Base-by-base conservation (phyloP, 2,113 vertebrate species). In the Chascanopsetta lugubris region DNA sequence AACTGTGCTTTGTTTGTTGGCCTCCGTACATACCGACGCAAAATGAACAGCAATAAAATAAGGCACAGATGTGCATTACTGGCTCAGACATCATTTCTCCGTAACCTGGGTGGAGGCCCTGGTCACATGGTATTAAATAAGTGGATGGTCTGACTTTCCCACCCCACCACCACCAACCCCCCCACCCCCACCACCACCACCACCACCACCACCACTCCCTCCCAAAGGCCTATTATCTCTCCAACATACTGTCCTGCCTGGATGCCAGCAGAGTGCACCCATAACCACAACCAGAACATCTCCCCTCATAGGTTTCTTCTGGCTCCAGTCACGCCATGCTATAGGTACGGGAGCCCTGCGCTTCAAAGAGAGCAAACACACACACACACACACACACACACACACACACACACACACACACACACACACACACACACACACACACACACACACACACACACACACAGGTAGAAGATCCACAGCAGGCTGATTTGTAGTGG, bases 51-150 rank as follows among this genome's bases (percentile, higher is more conserved):
- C 73, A 84, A 83, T 89, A 81, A 92, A 92, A 93, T 89, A 86
- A 87, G 87, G 80, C 79, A 85, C 92, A 93, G 92, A 93, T 93
- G 92, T 92, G 87, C 79, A 60, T 87, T 82, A 72, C 78, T 87
- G 87, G 86, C 86, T 88, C 70, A 57, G 72, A 85, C 88, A 85
- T 87, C 81, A 86, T 61, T 86, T 89, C 89, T 85, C 83, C 69
- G 2, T 26, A 63, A 82, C 75, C 71, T 59, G 53, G 79, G 71
- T 63, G 67, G 85, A 88, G 78, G 79, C 77, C n/a, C 63, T 61
- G 75, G 80, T 87, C 87, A 77, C 69, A 72, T 73, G 70, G 63
- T 59, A 76, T 79, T 75, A 72, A 69, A 82, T n/a, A 87, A 73
- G 75, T 85, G 83, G 76, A 89, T 42, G 36, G 69, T 76, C 69